phyloP scores from a whole-genome alignment of 2,797 vertebrate species.

The Halcyon leucocephala region DNA sequence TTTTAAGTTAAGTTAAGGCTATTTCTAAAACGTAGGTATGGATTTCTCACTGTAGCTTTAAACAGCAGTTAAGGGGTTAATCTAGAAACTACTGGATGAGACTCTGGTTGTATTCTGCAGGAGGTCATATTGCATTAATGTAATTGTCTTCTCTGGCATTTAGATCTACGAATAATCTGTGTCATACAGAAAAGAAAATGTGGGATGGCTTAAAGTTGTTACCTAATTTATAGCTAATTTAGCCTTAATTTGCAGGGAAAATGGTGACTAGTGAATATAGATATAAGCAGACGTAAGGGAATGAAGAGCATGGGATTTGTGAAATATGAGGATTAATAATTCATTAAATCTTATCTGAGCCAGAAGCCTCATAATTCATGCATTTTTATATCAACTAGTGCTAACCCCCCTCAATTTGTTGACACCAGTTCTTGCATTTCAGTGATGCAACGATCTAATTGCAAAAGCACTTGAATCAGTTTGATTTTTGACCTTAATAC shows the following conservation, averaged over 20 bases:
- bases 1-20: background rate
- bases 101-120: background rate
- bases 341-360: constrained; percentile 38
- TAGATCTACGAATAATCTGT: background rate
- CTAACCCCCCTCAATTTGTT: background rate
- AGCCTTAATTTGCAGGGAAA: constrained; percentile 23
- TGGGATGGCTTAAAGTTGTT: constrained; percentile 29
- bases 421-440: background rate
- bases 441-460: background rate
- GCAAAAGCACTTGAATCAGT: constrained; percentile 2
- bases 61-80: constrained; percentile 33
- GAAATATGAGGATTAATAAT: constrained; percentile 63
- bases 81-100: background rate
- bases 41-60: background rate
- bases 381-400: constrained; percentile 44
- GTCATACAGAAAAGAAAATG: constrained; percentile 32
- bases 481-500: constrained; percentile 23
- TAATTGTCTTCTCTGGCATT: constrained; percentile 41
- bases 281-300: constrained; percentile 9
- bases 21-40: background rate
- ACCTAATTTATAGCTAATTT: constrained; percentile 35
- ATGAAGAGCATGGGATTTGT: constrained; percentile 28
- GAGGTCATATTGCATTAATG: constrained; percentile 48
- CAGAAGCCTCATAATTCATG: constrained; percentile 17
- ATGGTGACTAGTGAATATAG: background rate